phyloP scores from a whole-genome alignment of 2,113 vertebrate genomes.

The Nestor notabilis region DNA sequence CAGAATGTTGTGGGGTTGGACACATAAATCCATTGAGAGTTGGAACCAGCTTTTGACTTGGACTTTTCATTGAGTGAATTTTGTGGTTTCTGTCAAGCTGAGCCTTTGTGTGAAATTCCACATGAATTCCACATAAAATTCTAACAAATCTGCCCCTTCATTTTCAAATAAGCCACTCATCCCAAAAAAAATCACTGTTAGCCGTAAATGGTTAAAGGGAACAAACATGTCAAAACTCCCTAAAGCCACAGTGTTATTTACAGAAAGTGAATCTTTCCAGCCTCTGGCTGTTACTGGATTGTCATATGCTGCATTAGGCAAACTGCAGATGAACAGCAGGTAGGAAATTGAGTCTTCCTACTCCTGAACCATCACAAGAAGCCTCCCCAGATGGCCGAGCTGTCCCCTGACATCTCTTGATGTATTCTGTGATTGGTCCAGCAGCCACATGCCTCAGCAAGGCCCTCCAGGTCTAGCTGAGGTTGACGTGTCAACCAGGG shows the following conservation, averaged over 20 bases:
- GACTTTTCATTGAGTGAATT: not conserved
- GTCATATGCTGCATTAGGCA: not conserved
- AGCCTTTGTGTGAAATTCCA: not conserved
- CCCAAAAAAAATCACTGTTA: not conserved
- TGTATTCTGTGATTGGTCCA: not conserved
- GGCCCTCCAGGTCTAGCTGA: not conserved
- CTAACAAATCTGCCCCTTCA: not conserved
- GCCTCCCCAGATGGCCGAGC: not conserved
- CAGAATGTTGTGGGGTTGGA: accelerated
- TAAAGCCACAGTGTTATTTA: not conserved
- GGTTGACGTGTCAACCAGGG: not conserved
- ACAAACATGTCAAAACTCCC: not conserved
- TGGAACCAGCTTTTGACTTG: not conserved
- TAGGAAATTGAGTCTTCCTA: not conserved
- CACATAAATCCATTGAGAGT: not conserved
- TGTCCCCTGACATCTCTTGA: not conserved
- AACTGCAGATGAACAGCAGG: not conserved
- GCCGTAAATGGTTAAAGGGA: not conserved
- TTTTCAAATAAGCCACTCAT: not conserved
- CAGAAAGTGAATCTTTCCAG: not conserved
- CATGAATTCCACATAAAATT: not conserved
- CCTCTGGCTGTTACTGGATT: not conserved
- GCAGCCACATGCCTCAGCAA: not conserved
- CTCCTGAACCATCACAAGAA: not conserved
- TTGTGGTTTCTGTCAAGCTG: not conserved